Evolutionary conservation across 2,888 invertebrate genomes (phyloP).

Genomic region (Andrena hattorfiana): DNA sequence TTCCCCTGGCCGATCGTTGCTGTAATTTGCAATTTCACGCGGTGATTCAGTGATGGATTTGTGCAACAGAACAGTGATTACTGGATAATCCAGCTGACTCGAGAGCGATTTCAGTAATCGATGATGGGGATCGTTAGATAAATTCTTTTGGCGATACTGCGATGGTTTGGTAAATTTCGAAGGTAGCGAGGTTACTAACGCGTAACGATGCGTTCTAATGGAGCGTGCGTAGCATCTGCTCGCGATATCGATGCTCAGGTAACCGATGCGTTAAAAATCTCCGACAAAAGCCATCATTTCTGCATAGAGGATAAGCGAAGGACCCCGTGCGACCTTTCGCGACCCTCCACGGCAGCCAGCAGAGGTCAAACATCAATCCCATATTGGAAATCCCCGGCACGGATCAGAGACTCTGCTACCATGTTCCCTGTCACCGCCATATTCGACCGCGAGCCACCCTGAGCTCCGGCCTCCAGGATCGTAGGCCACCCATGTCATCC

Average conservation of each 20-base stretch:
- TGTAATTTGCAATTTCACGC: neutral
- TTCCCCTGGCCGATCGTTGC: neutral
- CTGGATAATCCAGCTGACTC: neutral
- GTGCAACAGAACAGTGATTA: neutral
- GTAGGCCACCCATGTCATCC: neutral
- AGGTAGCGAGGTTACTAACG: too few species aligned
- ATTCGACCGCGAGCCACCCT: neutral
- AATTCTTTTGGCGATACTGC: too few species aligned
- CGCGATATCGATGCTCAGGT: neutral
- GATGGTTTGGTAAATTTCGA: too few species aligned
- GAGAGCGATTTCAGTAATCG: neutral
- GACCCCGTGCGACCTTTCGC: neutral
- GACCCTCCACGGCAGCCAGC: neutral
- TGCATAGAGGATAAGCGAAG: neutral
- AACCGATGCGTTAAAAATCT: neutral
- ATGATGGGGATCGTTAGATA: too few species aligned
- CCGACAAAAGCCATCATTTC: neutral
- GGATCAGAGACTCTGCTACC: slow-evolving; percentile 40
- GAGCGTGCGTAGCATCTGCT: neutral
- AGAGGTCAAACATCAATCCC: slow-evolving; percentile 32
- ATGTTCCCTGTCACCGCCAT: slow-evolving; percentile 39
- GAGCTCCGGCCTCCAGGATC: neutral
- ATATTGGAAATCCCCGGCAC: slow-evolving; percentile 40
- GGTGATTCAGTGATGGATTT: neutral
- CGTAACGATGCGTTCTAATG: neutral